Percentiles rank a stretch among this genome's conserved stretches.
Conservation (phyloP, 2,888 invertebrate genomes). For the Nymphalis urticae region DNA sequence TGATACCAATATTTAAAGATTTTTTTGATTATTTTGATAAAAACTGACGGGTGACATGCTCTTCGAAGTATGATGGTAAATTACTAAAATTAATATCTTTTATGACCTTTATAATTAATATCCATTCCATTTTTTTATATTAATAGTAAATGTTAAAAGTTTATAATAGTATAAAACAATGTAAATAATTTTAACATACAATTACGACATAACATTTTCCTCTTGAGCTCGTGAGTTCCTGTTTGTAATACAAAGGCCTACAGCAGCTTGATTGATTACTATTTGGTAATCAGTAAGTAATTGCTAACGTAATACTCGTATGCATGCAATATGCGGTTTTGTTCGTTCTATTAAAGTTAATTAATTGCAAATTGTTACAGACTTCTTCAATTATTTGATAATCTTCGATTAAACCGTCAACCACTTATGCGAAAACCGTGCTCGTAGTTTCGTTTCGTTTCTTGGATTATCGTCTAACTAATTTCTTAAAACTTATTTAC, state of each 20-base stretch:
- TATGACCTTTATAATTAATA: too few relatives aligned
- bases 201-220: conserved; percentile 3
- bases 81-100: too few relatives aligned
- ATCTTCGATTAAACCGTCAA: not conserved
- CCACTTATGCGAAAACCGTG: too few relatives aligned
- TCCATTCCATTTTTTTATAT: too few relatives aligned
- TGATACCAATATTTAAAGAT: too few relatives aligned
- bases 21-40: too few relatives aligned
- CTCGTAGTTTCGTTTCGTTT: too few relatives aligned
- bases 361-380: not conserved
- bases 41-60: too few relatives aligned
- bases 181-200: not conserved
- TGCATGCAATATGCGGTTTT: conserved; percentile 3
- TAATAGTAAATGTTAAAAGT: too few relatives aligned
- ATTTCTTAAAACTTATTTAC: not conserved
- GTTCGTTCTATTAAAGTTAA: conserved; percentile 6
- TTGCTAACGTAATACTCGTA: conserved; percentile 2
- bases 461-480: too few relatives aligned
- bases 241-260: conserved; percentile 12
- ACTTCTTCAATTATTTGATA: not conserved
- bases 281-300: conserved; percentile 6
- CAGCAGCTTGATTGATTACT: conserved; percentile 5
- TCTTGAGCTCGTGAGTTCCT: conserved; percentile 11
- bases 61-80: too few relatives aligned
- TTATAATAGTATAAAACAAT: not conserved